Evolutionary conservation across 2,113 vertebrate species (phyloP), one percentile per base, ranked within the genome.

Genomic region (Cyanoderma ruficeps): DNA sequence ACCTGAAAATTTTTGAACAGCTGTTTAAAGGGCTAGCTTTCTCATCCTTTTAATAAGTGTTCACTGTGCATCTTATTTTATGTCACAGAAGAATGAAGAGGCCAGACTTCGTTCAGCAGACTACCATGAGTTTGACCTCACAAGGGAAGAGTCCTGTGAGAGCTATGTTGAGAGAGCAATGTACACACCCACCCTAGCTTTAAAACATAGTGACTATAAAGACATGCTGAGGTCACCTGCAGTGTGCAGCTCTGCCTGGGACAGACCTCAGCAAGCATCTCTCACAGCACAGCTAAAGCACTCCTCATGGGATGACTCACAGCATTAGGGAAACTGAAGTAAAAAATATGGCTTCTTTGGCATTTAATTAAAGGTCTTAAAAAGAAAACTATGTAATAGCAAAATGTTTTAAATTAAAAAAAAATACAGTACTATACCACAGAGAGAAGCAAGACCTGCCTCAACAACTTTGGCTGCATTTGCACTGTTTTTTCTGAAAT

Each of bases 331-430:
- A 94, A 80, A 90, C n/a, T 53, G 50, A 74, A 35, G 64, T 74
- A 70, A 94, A 94, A 94, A 89, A 70, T 39, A 74, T 1, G 0
- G 33, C 68, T 83, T 57, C 50, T 90, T 92, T 70, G 59, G 24
- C 50, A 77, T 74, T 69, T 90, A 88, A 90, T 92, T 94, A 89
- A 83, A 86, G 21, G 33, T 13, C 31, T 85, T 72, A 23, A 76
- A 23, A 44, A 35, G 35, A 65, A 71, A 77, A 31, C 15, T 8
- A 8, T 10, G 11, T 9, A 28, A 9, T 4, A 52, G 35, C 59
- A 83, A 88, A 79, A 42, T 27, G 14, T 55, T 83, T 84, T 79
- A 75, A 71, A 75, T 59, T 55, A 13, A 55, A 53, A 80, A 42
- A 53, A 77, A 63, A 27, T 17, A 10, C 3, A 61, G 25, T 74